Conservation (phyloP, 2,113 vertebrate genomes). For the Ia io region DNA sequence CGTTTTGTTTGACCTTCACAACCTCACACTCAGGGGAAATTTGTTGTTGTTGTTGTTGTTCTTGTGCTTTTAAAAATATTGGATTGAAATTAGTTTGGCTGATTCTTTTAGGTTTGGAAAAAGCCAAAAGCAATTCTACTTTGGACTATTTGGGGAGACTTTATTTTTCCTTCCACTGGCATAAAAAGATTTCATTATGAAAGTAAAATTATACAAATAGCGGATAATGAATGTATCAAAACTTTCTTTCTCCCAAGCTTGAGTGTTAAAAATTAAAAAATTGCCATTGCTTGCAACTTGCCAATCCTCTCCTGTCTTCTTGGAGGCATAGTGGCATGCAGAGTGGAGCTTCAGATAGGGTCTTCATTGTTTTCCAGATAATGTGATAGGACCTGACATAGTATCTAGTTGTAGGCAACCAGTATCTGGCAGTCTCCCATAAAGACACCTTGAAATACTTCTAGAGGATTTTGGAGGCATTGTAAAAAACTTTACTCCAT, state of each 20-base stretch:
- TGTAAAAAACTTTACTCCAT: not conserved
- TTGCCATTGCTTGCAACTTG: not conserved
- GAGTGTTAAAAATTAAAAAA: not conserved
- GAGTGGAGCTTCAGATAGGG: not conserved
- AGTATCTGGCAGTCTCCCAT: not conserved
- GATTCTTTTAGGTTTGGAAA: slow-evolving; percentile 61
- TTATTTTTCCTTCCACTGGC: slow-evolving; percentile 37
- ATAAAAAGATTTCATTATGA: slow-evolving; percentile 61
- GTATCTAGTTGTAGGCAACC: not conserved
- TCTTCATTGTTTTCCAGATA: not conserved
- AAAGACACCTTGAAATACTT: not conserved
- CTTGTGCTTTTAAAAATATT: slow-evolving; percentile 61
- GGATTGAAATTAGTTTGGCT: slow-evolving; percentile 71
- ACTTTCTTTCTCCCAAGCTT: not conserved
- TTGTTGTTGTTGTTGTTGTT: slow-evolving; percentile 48
- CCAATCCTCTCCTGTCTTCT: not conserved
- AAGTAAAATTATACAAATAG: slow-evolving; percentile 47
- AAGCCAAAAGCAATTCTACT: slow-evolving; percentile 66
- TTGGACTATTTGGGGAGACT: slow-evolving; percentile 58
- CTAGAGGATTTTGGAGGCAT: not conserved
- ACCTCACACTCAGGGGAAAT: slow-evolving; percentile 60
- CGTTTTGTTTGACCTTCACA: slow-evolving; percentile 52
- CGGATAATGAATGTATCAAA: slow-evolving; percentile 44
- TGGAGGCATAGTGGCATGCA: not conserved
- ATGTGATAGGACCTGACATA: not conserved